Evolutionary conservation across 2,797 vertebrate genomes (phyloP).

Genomic region (Pseudochromis fuscus): DNA sequence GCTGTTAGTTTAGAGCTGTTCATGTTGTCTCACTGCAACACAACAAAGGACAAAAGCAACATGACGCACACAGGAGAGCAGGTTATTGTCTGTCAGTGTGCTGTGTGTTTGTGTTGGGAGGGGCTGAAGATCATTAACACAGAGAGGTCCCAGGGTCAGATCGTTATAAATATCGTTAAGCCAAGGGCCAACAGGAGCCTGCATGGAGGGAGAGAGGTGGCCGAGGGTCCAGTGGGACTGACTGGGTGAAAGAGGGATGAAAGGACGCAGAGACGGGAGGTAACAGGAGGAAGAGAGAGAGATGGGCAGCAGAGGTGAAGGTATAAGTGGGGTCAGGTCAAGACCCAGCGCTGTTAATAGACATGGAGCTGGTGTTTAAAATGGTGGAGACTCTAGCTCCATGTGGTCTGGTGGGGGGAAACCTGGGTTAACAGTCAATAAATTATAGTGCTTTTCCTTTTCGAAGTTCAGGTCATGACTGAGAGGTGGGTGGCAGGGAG

Average conservation of each 20-base stretch:
- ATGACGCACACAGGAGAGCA: slow-evolving; percentile 7
- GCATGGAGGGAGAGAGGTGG: slow-evolving; percentile 35
- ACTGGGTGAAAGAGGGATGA: slow-evolving; percentile 68
- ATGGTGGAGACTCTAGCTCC: slow-evolving; percentile 53
- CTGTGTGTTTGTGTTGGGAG: slow-evolving; percentile 51
- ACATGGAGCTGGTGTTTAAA: slow-evolving; percentile 80
- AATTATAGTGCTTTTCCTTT: slow-evolving; percentile 45
- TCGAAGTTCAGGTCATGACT: slow-evolving; percentile 49
- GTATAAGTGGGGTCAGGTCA: slow-evolving; percentile 81
- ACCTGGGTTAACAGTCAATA: slow-evolving; percentile 61
- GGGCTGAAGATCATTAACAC: slow-evolving; percentile 75
- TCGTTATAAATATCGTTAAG: slow-evolving; percentile 81
- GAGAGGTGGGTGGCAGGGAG: slow-evolving; percentile 22
- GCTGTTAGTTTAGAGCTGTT: slow-evolving; percentile 6
- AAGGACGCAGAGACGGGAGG: slow-evolving; percentile 50
- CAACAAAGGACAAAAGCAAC: slow-evolving; percentile 42
- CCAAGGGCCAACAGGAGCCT: slow-evolving; percentile 59
- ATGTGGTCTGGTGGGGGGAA: slow-evolving; percentile 22
- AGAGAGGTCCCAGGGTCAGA: slow-evolving; percentile 79
- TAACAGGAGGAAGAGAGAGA: slow-evolving; percentile 19
- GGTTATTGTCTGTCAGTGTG: slow-evolving; percentile 62
- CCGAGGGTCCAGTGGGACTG: slow-evolving; percentile 61
- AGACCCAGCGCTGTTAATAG: slow-evolving; percentile 79
- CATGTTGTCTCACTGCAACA: neutral
- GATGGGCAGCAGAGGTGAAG: slow-evolving; percentile 69